Evolutionary conservation across 2,113 vertebrate genomes (phyloP).

Genomic region (Dasyprocta punctata): DNA sequence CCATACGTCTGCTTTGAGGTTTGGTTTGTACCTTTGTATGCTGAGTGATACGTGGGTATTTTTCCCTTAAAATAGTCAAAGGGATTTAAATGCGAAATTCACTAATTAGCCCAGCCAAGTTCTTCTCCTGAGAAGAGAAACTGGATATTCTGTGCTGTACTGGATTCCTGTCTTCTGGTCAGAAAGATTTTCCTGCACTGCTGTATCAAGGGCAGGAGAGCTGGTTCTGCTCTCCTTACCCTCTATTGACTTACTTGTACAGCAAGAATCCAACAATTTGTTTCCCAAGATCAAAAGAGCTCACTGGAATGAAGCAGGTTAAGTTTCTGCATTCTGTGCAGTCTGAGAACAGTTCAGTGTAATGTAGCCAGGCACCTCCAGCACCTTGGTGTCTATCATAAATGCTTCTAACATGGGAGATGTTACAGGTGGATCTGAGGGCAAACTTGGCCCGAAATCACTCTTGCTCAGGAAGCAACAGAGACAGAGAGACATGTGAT

Average conservation of each 20-base stretch:
- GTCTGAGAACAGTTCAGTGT: not conserved
- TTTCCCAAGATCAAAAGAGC: not conserved
- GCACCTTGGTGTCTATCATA: not conserved
- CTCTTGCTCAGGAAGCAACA: not conserved
- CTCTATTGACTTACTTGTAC: not conserved
- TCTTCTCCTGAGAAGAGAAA: not conserved
- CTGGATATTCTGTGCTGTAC: not conserved
- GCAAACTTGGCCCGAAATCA: not conserved
- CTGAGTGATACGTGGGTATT: not conserved
- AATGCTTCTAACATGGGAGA: not conserved
- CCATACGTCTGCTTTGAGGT: not conserved
- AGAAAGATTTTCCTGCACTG: not conserved
- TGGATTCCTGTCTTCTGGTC: not conserved
- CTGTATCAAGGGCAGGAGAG: not conserved
- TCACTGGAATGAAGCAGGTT: not conserved
- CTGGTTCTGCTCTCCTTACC: not conserved
- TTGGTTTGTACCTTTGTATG: not conserved
- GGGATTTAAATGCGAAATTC: not conserved
- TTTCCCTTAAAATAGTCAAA: slow-evolving; percentile 36
- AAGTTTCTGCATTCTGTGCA: not conserved
- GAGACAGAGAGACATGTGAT: not conserved
- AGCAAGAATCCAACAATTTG: not conserved
- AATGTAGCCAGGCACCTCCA: not conserved
- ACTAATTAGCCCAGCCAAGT: not conserved
- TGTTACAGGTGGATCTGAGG: not conserved